Evolutionary conservation across 2,797 vertebrate genomes (phyloP).

Genomic region (Limosa lapponica): DNA sequence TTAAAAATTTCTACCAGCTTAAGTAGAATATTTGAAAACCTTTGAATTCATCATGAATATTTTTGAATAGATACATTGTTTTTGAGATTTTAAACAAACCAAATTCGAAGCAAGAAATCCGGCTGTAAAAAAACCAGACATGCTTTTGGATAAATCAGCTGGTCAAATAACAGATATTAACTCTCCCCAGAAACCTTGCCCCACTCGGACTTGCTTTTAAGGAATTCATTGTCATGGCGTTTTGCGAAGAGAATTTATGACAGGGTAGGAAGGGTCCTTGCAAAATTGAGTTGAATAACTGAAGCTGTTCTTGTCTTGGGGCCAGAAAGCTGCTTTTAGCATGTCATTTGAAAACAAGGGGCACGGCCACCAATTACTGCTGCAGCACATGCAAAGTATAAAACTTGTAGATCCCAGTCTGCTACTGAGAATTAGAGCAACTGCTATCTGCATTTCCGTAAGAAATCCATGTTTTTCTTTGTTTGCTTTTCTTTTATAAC

Average conservation of each 20-base stretch:
- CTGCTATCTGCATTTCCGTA: background rate
- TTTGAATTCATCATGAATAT: background rate
- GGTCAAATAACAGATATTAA: constrained; percentile 38
- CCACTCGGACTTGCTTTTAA: constrained; percentile 23
- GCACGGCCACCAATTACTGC: background rate
- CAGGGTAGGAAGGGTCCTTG: background rate
- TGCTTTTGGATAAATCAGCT: constrained; percentile 30
- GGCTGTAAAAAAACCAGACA: background rate
- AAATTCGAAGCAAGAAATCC: background rate
- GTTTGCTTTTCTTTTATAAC: background rate
- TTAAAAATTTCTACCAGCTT: background rate
- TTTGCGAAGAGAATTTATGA: constrained; percentile 30
- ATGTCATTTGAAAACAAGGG: background rate
- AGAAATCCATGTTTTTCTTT: background rate
- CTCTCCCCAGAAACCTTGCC: constrained; percentile 5
- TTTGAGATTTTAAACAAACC: background rate
- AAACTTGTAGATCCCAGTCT: background rate
- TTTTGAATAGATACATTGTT: background rate
- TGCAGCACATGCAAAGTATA: background rate
- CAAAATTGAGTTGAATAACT: constrained; percentile 25
- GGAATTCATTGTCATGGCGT: background rate
- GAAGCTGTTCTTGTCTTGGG: background rate
- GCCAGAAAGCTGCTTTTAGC: constrained; percentile 52
- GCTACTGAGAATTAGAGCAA: background rate
- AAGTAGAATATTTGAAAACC: constrained; percentile 11